Base-by-base conservation (phyloP, 64 coral and sea anemone genomes). In the Montipora sp. region DNA sequence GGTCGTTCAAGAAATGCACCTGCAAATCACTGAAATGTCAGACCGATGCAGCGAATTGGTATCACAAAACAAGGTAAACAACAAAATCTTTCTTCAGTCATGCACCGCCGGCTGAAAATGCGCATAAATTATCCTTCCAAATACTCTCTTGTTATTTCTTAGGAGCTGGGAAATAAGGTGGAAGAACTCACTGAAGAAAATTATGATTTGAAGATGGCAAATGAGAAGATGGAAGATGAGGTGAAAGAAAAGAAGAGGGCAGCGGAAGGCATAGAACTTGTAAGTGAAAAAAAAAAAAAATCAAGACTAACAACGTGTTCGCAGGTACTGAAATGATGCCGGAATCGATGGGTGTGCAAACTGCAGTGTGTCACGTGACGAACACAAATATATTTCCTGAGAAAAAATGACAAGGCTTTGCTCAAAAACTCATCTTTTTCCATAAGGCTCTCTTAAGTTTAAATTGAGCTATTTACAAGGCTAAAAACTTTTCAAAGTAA, bases 181-280 rank as follows among this genome's bases (percentile, higher is more conserved):
- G 93, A 95, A 51, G 81, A 88, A 27, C 75, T 98, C 5, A 95
- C 73, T 19, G 91, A 98, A 53, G 81, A 98, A 22, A 88, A 83
- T 73, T 60, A 13, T 50, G 81, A 98, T 77, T 15, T 94, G 3
- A 80, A 68, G 55, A 48, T 72, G 59, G 71, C 71, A 43, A 93
- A 83, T n/a, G 94, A 98, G 77, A 93, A 95, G 59, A 69, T 95
- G 43, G 94, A 91, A 72, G 94, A 95, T 80, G 94, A 98, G 16
- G 9, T 98, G 44, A 95, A 91, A 63, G 93, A 95, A 59, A 95
- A 91, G 44, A 77, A 98, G 63, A 89, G 96, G 49, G 55, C 87
- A 23, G 79, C 80, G 19, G 96, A 98, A 78, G 91, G 94, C 4
- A 89, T 91, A 47, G 92, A 98, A 88, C 91, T 98, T 45, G 96